These are phyloP conservation scores for Lathamus discolor DNA, from an alignment of 2,113 vertebrate genomes.

Conservation along the genomic window DNA sequence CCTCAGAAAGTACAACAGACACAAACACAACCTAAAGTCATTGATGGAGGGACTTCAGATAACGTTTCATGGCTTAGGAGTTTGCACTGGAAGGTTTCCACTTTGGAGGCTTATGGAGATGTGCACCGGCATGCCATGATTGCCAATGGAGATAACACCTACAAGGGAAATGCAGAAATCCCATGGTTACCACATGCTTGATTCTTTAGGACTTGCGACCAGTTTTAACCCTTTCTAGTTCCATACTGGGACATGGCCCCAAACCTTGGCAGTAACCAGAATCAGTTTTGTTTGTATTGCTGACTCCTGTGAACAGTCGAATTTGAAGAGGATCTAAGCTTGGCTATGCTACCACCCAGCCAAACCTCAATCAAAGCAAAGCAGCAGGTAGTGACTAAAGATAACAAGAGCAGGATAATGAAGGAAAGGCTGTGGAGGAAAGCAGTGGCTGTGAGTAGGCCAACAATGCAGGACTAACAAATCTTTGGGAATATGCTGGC, in stretches of 20 bases:
- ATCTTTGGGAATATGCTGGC: background rate
- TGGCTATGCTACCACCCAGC: background rate
- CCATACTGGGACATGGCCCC: too few species aligned
- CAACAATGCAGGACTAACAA: background rate
- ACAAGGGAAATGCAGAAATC: background rate
- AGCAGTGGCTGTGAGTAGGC: background rate
- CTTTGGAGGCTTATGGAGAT: background rate
- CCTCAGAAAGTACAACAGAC: background rate
- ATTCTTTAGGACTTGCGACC: background rate
- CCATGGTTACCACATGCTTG: too few species aligned
- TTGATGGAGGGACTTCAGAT: background rate
- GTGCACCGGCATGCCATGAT: accelerated
- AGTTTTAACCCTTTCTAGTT: background rate
- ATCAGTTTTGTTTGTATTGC: background rate
- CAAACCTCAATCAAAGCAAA: background rate
- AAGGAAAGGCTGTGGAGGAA: background rate
- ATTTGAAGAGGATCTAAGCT: background rate
- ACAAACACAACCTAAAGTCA: background rate
- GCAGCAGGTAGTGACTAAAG: background rate
- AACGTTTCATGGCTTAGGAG: background rate
- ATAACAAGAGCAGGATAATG: background rate
- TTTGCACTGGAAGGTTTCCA: background rate
- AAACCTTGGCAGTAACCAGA: background rate
- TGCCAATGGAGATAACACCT: background rate
- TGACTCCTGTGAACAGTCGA: background rate